Conservation (phyloP, 2,797 vertebrate genomes). For the Muscicapa comitata region DNA sequence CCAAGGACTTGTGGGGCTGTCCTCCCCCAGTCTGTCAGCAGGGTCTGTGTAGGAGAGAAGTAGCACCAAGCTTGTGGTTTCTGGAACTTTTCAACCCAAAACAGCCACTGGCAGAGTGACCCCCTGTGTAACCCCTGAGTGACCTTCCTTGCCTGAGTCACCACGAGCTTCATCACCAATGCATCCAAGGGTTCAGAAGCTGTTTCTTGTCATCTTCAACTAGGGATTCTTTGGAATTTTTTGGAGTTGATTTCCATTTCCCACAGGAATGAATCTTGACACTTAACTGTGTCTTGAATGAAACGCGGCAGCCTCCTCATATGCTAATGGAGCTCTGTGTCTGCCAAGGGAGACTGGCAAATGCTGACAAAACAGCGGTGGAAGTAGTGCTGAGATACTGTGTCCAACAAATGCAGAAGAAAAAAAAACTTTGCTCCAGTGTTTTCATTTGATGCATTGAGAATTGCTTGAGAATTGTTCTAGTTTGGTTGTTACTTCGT, state of each 20-base stretch:
- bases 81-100: neutral
- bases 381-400: neutral
- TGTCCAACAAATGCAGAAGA: slow-evolving; percentile 30
- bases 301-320: slow-evolving; percentile 12
- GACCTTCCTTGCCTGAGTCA: neutral
- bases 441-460: neutral
- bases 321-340: neutral
- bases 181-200: neutral
- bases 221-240: neutral
- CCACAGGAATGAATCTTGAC: neutral
- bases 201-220: neutral
- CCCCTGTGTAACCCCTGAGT: neutral
- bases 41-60: neutral
- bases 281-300: slow-evolving; percentile 14
- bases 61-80: neutral
- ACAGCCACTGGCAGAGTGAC: neutral
- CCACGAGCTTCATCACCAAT: neutral
- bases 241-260: slow-evolving; percentile 1
- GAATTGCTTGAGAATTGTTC: slow-evolving; percentile 34
- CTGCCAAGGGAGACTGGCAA: slow-evolving; percentile 47
- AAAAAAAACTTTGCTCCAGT: neutral
- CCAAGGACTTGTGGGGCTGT: neutral
- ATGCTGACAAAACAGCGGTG: neutral
- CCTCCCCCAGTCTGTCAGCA: neutral
- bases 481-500: slow-evolving; percentile 26